Evolutionary conservation across 2,113 vertebrate species (phyloP), one percentile per base, ranked within the genome.

Genomic region (Anser cygnoides): DNA sequence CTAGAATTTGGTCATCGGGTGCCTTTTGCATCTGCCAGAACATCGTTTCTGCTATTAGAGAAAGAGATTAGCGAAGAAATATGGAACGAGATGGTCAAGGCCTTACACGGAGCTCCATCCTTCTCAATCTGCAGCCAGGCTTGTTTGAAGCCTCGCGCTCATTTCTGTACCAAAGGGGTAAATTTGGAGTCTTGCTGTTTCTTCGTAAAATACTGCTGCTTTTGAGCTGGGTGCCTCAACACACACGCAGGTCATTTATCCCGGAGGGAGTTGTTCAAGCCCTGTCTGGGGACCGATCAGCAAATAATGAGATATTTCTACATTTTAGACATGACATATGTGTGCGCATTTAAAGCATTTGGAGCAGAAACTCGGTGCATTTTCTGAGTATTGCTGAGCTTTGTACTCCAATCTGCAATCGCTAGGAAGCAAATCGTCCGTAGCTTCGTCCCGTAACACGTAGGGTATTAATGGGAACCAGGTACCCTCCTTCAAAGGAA

Each of bases 381-480:
- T 89, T 95, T 92, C 84, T 63, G 75, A 68, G 73, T 80, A 68
- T 89, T 94, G 63, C 84, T 50, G 61, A 81, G 89, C 94, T 97
- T 96, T 96, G 87, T 96, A 92, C 72, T 95, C 43, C 85, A 92
- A 46, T 84, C 88, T 96, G 93, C 82, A 92, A 79, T 88, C 87
- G 59, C 92, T 97, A 91, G 92, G 90, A 86, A 96, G 66, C 89
- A 95, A 96, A 96, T 96, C 87, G 70, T 74, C 92, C 95, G 26
- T 87, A 93, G 90, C 82, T 90, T 65, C 89, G 84, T 83, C 65
- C 71, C 87, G 28, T 61, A 76, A 79, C 79, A 75, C 2, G 4
- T 26, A 91, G 66, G 61, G 58, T 97, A 93, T 93, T 97, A 97
- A 97, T 96, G 82, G 87, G 84, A 97, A 96, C 90, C 96, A 97